Percentiles rank a stretch among this genome's conserved stretches.
Evolutionary conservation across 2,888 invertebrate genomes (phyloP).

Genomic region (Tenodera sinensis): DNA sequence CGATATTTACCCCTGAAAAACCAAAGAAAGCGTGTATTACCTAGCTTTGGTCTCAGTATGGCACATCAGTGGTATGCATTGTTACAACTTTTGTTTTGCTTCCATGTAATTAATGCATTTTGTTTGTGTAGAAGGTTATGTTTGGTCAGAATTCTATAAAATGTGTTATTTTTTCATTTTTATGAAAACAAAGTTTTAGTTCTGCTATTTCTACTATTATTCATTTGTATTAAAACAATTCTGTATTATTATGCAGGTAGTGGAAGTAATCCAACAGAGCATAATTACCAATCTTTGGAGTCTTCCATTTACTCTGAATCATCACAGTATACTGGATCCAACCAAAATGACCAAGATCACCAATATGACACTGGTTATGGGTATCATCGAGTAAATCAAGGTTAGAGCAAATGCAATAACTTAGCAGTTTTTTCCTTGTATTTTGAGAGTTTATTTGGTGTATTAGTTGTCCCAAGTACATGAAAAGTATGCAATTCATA

Average conservation of each 20-base stretch:
- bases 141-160: background rate
- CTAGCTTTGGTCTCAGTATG: background rate
- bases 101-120: background rate
- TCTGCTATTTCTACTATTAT: background rate
- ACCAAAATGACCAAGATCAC: slow-evolving; percentile 15
- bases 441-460: too few relatives aligned
- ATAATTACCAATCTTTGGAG: slow-evolving; percentile 21
- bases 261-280: slow-evolving; percentile 27
- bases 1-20: background rate
- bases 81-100: background rate
- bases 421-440: too few relatives aligned
- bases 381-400: slow-evolving; percentile 24
- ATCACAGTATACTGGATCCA: background rate
- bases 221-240: background rate
- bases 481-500: too few relatives aligned
- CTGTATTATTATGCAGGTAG: slow-evolving; percentile 20
- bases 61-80: background rate
- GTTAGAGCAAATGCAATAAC: background rate
- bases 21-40: background rate
- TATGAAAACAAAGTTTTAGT: background rate
- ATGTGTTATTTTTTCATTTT: background rate
- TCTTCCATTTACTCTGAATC: slow-evolving; percentile 15
- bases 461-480: too few relatives aligned
- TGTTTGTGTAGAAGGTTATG: background rate
- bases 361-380: slow-evolving; percentile 8